These are phyloP conservation scores for Brachirus orientalis DNA, from an alignment of 2,113 vertebrate genomes.

Conservation along the genomic window DNA sequence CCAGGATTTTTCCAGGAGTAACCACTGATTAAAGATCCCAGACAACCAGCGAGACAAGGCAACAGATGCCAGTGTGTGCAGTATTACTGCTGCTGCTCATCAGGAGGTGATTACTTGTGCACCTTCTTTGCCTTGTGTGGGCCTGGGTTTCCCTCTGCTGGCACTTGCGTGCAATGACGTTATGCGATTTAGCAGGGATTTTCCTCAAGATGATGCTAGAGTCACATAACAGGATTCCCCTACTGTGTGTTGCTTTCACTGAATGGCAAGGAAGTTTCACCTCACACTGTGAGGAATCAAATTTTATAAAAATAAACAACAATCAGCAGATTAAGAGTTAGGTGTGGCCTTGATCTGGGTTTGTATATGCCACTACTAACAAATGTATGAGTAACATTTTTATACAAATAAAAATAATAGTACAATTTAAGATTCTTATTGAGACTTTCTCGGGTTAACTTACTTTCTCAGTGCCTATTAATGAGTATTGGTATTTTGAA, in stretches of 20 bases:
- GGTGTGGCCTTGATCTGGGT: too few relatives aligned
- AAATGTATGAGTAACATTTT: too few relatives aligned
- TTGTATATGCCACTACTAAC: too few relatives aligned
- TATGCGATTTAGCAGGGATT: conserved; percentile 16
- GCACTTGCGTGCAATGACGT: conserved; percentile 23
- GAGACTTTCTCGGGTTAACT: too few relatives aligned
- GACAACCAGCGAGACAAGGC: conserved; percentile 1
- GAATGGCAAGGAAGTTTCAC: neutral
- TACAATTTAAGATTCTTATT: too few relatives aligned
- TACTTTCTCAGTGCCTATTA: too few relatives aligned
- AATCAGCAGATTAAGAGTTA: neutral
- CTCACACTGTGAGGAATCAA: neutral
- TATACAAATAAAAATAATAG: too few relatives aligned
- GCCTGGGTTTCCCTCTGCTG: conserved; percentile 66
- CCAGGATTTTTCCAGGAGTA: neutral
- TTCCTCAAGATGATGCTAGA: conserved; percentile 51
- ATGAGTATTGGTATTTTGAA: too few relatives aligned
- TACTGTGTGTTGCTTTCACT: neutral
- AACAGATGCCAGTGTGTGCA: neutral
- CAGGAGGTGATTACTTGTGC: conserved; percentile 8
- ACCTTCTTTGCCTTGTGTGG: conserved; percentile 13
- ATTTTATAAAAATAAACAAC: neutral
- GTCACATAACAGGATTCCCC: conserved; percentile 25
- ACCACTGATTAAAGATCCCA: neutral
- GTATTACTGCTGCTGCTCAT: neutral